Percentiles rank a stretch among this genome's conserved stretches.
phyloP scores from a whole-genome alignment of 2,888 invertebrate genomes.

The Palloptera scutellata region DNA sequence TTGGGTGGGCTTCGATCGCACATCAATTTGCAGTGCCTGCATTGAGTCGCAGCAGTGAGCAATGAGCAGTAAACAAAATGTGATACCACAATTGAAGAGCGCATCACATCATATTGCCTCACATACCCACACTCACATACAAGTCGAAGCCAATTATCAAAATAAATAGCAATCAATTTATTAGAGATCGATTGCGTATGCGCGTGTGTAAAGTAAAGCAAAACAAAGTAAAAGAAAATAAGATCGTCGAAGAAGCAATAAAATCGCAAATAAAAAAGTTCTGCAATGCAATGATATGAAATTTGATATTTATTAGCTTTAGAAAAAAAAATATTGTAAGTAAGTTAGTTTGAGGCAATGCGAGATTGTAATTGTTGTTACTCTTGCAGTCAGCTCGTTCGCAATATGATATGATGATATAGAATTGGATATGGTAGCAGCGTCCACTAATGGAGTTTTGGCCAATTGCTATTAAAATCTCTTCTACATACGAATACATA shows the following conservation, averaged over 20 bases:
- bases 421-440: background rate
- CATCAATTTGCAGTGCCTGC: too few relatives aligned
- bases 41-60: background rate
- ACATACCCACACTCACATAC: conserved; percentile 30
- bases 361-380: background rate
- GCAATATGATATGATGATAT: background rate
- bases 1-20: conserved; percentile 47
- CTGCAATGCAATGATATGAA: conserved; percentile 34
- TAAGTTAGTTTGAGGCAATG: conserved; percentile 1
- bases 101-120: conserved; percentile 12
- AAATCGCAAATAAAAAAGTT: conserved; percentile 3
- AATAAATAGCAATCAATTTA: conserved; percentile 57
- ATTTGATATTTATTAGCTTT: conserved; percentile 43
- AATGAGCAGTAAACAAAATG: conserved; percentile 2
- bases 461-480: too few relatives aligned
- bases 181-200: conserved; percentile 39
- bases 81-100: background rate
- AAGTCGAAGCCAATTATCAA: conserved; percentile 53
- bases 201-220: conserved; percentile 5
- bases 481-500: too few relatives aligned
- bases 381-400: background rate
- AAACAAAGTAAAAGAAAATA: conserved; percentile 24
- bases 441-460: too few relatives aligned
- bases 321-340: conserved; percentile 12
- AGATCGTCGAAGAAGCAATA: conserved; percentile 26